These are phyloP conservation scores for Anguilla anguilla DNA, from an alignment of 2,797 vertebrate species.

Conservation along the genomic window DNA sequence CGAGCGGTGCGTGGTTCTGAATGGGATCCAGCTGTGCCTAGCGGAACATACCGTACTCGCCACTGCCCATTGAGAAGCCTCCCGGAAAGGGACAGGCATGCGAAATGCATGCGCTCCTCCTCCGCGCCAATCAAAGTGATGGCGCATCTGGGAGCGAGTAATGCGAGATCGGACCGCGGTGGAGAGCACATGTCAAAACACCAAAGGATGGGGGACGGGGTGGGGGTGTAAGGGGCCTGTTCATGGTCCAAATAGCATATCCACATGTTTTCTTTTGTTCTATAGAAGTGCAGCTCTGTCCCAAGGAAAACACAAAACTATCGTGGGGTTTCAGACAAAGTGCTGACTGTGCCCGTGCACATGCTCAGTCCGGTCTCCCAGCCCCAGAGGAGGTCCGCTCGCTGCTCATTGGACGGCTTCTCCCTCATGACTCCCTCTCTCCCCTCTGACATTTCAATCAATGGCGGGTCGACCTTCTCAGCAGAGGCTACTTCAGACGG, in stretches of 20 bases:
- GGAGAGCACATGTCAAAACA: background rate
- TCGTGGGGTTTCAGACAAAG: background rate
- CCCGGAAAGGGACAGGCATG: background rate
- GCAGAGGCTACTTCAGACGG: background rate
- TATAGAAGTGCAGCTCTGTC: background rate
- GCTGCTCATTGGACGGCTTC: background rate
- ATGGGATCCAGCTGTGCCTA: background rate
- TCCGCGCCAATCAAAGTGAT: background rate
- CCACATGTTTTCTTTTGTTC: background rate
- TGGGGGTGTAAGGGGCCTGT: too few species aligned
- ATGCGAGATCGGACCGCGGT: background rate
- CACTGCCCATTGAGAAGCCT: background rate
- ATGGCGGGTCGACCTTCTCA: background rate
- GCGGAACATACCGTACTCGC: background rate
- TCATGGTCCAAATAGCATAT: background rate
- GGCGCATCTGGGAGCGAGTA: background rate
- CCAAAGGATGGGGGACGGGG: too few species aligned
- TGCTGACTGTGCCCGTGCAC: background rate
- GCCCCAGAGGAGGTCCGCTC: background rate
- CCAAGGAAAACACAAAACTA: background rate
- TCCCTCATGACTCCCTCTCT: background rate
- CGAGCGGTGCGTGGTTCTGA: background rate
- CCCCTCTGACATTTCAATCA: background rate
- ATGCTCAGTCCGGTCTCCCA: background rate
- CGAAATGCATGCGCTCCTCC: background rate